A percentile compares a stretch with the other conserved stretches of the same genome.
phyloP scores from a whole-genome alignment of 2,113 vertebrate species.

The Alosa alosa region DNA sequence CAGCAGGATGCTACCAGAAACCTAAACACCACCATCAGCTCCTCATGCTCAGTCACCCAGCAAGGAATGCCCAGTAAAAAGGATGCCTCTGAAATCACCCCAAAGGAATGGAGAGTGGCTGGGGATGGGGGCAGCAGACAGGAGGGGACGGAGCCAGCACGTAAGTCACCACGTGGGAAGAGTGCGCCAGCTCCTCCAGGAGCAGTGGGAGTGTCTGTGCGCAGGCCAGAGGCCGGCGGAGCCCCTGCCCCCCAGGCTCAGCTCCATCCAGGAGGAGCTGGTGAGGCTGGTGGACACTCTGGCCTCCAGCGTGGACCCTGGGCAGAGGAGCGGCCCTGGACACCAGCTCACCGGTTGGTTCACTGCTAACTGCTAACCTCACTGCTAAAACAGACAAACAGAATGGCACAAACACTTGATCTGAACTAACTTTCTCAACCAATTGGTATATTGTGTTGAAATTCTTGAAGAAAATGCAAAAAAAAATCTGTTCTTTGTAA shows the following conservation, averaged over 20 bases:
- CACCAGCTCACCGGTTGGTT: not conserved
- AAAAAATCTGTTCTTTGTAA: too few relatives aligned
- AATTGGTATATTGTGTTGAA: not conserved
- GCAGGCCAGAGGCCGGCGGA: constrained; percentile 72
- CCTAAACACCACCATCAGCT: not conserved
- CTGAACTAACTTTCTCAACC: not conserved
- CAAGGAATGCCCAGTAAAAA: not conserved
- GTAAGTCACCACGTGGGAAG: constrained; percentile 80
- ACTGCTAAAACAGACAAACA: not conserved
- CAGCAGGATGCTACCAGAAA: constrained; percentile 45
- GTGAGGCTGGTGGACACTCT: constrained; percentile 82
- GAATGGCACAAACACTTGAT: not conserved
- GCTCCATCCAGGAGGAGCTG: constrained; percentile 86
- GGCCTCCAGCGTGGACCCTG: constrained; percentile 73
- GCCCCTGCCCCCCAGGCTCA: constrained; percentile 83
- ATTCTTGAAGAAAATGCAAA: too few relatives aligned
- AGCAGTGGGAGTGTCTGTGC: constrained; percentile 90
- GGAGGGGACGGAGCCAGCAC: constrained; percentile 44
- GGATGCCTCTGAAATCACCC: not conserved
- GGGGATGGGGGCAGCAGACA: not conserved
- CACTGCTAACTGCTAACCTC: not conserved
- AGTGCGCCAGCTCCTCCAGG: constrained; percentile 85
- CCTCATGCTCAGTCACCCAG: constrained; percentile 19
- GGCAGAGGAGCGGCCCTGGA: constrained; percentile 40
- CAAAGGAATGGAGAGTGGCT: not conserved